These are phyloP conservation scores for Erpornis zantholeuca DNA, from an alignment of 2,113 vertebrate genomes.

Conservation along the genomic window DNA sequence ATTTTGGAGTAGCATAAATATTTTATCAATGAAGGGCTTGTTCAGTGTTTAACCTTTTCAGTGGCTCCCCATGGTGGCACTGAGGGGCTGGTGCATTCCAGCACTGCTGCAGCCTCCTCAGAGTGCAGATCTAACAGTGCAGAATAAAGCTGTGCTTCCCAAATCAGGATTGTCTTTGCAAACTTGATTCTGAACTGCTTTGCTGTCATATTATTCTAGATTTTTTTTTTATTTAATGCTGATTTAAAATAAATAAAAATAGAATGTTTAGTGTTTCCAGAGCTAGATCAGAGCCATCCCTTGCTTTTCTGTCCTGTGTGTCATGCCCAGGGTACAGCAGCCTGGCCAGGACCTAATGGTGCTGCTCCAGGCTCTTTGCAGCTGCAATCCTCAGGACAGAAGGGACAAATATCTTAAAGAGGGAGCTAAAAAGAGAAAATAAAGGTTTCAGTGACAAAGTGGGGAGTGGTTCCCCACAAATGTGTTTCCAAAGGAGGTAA, in stretches of 20 bases:
- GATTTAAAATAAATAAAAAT: background rate
- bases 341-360: background rate
- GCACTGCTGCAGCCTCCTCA: background rate
- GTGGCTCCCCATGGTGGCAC: background rate
- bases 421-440: background rate
- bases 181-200: background rate
- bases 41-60: background rate
- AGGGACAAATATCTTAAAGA: background rate
- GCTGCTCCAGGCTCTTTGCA: background rate
- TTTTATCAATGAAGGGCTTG: background rate
- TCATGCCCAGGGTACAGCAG: background rate
- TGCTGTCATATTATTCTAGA: background rate
- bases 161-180: background rate
- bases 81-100: accelerated
- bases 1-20: background rate
- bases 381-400: background rate
- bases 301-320: background rate
- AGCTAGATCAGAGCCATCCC: background rate
- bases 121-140: background rate
- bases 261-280: background rate
- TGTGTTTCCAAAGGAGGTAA: background rate
- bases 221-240: background rate
- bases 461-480: background rate
- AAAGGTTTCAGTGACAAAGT: background rate
- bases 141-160: background rate